A percentile compares a stretch with the other conserved stretches of the same genome.
These are phyloP conservation scores for Daubentonia madagascariensis DNA, from an alignment of 2,113 vertebrate genomes.

Conservation along the genomic window DNA sequence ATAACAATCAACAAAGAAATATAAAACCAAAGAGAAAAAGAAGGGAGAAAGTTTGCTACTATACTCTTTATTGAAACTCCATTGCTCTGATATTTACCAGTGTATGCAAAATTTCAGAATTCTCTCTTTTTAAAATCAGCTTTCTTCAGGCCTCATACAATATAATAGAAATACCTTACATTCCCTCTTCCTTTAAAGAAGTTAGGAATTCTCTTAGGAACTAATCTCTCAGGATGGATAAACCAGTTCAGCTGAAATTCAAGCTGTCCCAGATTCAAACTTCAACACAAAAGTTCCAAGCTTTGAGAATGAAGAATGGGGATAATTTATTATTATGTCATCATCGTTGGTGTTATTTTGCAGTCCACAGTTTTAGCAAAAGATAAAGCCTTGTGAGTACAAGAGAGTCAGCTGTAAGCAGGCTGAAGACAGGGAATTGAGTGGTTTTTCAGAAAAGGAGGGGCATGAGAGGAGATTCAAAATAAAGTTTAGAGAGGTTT, in stretches of 20 bases:
- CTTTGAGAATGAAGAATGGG: background rate
- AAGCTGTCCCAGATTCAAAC: conserved; percentile 38
- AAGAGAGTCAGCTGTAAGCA: background rate
- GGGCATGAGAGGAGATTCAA: background rate
- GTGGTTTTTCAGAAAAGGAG: background rate
- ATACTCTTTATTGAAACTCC: background rate
- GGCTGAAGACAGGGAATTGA: conserved; percentile 40
- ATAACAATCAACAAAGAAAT: background rate
- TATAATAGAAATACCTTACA: conserved; percentile 31
- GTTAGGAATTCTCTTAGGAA: conserved; percentile 34
- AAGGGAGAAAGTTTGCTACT: background rate
- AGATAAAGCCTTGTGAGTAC: background rate
- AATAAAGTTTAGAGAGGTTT: conserved; percentile 50
- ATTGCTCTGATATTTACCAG: background rate
- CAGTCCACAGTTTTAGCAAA: conserved; percentile 1
- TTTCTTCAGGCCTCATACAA: background rate
- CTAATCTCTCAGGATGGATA: conserved; percentile 14
- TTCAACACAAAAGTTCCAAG: conserved; percentile 18
- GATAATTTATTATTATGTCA: background rate
- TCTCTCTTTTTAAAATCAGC: background rate
- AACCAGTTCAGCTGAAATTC: conserved; percentile 53
- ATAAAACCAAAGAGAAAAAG: background rate
- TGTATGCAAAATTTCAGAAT: background rate
- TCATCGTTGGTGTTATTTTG: background rate
- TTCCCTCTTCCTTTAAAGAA: conserved; percentile 17